phyloP scores from a whole-genome alignment of 2,113 vertebrate genomes.

The Sinocyclocheilus anshuiensis region DNA sequence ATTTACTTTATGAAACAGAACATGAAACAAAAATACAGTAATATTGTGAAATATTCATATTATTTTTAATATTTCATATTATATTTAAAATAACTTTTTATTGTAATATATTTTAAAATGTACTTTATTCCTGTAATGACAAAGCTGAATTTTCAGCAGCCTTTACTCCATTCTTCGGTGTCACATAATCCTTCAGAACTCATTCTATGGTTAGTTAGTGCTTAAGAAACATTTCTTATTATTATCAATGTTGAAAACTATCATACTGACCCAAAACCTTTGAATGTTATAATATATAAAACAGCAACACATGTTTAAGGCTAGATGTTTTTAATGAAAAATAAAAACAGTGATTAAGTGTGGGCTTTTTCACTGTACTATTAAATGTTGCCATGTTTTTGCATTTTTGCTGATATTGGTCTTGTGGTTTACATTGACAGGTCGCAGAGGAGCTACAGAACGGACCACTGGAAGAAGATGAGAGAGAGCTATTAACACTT shows the following conservation, averaged over 20 bases:
- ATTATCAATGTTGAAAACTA: neutral
- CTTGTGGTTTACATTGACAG: slow-evolving; percentile 66
- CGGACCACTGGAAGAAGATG: slow-evolving; percentile 79
- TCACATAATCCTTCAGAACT: neutral
- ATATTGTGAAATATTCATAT: too few species aligned
- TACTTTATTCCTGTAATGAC: too few species aligned
- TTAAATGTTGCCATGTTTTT: neutral
- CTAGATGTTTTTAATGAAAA: neutral
- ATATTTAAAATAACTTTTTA: too few species aligned
- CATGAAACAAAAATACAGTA: too few species aligned
- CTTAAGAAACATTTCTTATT: neutral
- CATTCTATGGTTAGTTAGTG: neutral
- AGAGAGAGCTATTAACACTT: slow-evolving; percentile 86
- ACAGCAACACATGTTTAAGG: neutral
- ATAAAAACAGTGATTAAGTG: neutral
- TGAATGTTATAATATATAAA: neutral
- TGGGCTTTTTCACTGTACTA: too few species aligned
- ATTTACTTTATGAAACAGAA: too few species aligned
- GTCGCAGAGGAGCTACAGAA: slow-evolving; percentile 90
- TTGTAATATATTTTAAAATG: too few species aligned
- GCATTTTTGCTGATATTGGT: neutral
- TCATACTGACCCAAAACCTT: neutral
- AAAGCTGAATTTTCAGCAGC: too few species aligned
- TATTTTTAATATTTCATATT: too few species aligned
- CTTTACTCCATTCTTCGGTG: neutral